These are phyloP conservation scores for Nymphalis io DNA, from an alignment of 1,140 invertebrate species.

Conservation along the genomic window DNA sequence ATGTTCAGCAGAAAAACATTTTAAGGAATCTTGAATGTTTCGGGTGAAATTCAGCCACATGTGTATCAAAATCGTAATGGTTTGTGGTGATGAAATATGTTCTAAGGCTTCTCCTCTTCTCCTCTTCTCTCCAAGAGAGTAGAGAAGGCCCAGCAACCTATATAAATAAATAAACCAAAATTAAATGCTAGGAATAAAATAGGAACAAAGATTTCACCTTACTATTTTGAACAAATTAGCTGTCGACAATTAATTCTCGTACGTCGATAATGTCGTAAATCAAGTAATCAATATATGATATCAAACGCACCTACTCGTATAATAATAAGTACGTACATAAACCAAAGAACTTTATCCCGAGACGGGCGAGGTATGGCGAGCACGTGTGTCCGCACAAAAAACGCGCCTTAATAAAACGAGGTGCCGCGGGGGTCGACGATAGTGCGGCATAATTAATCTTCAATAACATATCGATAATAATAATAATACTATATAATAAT, in stretches of 20 bases:
- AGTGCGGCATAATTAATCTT: slow-evolving; percentile 2
- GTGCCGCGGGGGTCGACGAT: slow-evolving; percentile 62
- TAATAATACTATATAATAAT: too few relatives aligned
- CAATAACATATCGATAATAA: slow-evolving; percentile 14
- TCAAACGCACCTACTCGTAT: neutral
- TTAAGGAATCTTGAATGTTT: too few relatives aligned
- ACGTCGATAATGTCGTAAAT: neutral
- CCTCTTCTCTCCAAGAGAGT: too few relatives aligned
- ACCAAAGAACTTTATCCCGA: slow-evolving; percentile 24
- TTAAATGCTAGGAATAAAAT: too few relatives aligned
- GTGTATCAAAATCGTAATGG: too few relatives aligned
- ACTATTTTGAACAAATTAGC: neutral
- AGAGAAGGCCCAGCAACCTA: too few relatives aligned
- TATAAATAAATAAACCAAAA: too few relatives aligned
- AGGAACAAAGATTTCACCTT: too few relatives aligned
- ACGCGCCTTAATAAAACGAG: slow-evolving; percentile 75
- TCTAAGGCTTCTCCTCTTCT: too few relatives aligned
- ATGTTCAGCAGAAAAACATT: too few relatives aligned
- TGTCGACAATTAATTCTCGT: neutral
- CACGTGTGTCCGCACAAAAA: slow-evolving; percentile 77
- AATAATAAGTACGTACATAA: slow-evolving; percentile 6
- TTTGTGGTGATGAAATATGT: too few relatives aligned
- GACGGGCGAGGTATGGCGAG: slow-evolving; percentile 52
- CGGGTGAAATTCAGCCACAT: too few relatives aligned
- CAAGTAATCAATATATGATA: slow-evolving; percentile 2